Conservation (phyloP, 2,797 vertebrate species). For the Pachyuromys duprasi region DNA sequence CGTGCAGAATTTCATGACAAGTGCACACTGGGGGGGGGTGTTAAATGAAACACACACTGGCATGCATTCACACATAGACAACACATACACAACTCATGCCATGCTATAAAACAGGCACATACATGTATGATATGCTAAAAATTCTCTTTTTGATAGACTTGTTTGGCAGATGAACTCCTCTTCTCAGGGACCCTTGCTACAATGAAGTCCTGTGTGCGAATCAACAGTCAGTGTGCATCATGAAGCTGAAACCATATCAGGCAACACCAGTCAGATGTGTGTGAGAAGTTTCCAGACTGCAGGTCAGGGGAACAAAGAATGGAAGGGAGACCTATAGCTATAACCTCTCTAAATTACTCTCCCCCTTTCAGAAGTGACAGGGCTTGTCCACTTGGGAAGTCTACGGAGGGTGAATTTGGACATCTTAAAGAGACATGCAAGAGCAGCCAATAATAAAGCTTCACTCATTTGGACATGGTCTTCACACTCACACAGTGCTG, state of each 20-base stretch:
- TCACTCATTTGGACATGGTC: not conserved
- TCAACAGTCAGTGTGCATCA: too few relatives aligned
- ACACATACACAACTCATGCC: too few relatives aligned
- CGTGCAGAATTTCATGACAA: not conserved
- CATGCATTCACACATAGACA: not conserved
- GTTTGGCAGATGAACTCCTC: not conserved
- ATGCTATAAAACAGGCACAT: fast-evolving
- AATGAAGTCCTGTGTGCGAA: too few relatives aligned
- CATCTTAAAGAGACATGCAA: too few relatives aligned
- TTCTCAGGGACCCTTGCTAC: not conserved
- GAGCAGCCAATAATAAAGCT: not conserved
- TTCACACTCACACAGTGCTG: not conserved
- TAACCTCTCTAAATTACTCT: not conserved
- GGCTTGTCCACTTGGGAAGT: too few relatives aligned
- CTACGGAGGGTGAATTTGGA: not conserved
- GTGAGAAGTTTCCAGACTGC: not conserved
- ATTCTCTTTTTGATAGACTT: not conserved
- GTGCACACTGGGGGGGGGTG: fast-evolving
- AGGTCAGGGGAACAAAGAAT: not conserved
- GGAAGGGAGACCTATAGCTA: not conserved
- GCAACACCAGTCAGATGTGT: not conserved
- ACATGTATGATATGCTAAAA: fast-evolving
- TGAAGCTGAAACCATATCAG: not conserved
- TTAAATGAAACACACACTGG: not conserved
- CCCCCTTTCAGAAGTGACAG: not conserved